Conservation (phyloP, 2,113 vertebrate genomes). For the Spheniscus mendiculus region DNA sequence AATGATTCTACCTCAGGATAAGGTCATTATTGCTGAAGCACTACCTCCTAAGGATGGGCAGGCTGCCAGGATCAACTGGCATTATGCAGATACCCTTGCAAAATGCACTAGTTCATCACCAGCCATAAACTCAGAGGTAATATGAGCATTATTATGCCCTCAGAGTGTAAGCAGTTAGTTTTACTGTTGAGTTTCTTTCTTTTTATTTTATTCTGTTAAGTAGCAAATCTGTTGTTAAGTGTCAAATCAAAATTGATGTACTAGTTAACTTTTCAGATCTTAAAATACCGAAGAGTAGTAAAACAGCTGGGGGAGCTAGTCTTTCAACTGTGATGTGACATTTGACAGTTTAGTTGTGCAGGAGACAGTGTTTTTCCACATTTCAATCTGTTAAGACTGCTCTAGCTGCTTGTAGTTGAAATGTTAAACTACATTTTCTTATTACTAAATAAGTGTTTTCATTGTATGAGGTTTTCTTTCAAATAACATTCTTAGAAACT, state of each 20-base stretch:
- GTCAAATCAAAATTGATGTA: not conserved
- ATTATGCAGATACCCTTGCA: constrained; percentile 88
- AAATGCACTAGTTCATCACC: constrained; percentile 72
- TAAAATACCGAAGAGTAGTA: not conserved
- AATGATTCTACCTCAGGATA: constrained; percentile 94
- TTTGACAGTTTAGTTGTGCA: not conserved
- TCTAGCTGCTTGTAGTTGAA: not conserved
- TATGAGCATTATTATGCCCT: not conserved
- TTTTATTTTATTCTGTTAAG: not conserved
- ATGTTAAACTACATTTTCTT: not conserved
- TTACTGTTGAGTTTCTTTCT: not conserved
- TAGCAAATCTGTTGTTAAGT: not conserved
- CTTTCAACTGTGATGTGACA: not conserved
- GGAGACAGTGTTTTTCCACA: not conserved
- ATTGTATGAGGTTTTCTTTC: not conserved
- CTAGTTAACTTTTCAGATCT: not conserved
- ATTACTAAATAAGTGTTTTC: not conserved
- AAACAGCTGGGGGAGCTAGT: not conserved
- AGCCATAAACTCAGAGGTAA: constrained; percentile 82
- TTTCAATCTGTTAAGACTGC: not conserved
- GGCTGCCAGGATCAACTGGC: constrained; percentile 93
- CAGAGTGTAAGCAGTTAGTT: not conserved
- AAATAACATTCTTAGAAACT: not conserved
- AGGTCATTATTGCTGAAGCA: constrained; percentile 94
- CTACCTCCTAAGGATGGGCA: constrained; percentile 91